phyloP scores from a whole-genome alignment of 2,113 vertebrate species.

The Shinisaurus crocodilurus region DNA sequence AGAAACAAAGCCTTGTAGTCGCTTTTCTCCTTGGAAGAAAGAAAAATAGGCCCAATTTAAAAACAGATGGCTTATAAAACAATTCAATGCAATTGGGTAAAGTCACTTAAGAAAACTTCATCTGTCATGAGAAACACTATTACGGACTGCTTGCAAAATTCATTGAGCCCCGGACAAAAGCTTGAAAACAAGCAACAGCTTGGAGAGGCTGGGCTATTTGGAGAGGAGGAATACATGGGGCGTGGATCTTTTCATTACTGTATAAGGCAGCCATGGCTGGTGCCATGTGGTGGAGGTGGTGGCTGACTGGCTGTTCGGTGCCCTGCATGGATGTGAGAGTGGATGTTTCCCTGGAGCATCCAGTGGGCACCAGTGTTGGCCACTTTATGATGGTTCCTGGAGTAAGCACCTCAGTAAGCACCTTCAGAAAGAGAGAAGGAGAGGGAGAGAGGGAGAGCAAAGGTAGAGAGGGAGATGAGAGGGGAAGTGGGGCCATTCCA shows the following conservation, averaged over 20 bases:
- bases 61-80: constrained; percentile 70
- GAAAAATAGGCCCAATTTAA: constrained; percentile 55
- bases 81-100: constrained; percentile 55
- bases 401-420: neutral
- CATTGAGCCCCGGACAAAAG: constrained; percentile 52
- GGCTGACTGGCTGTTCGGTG: neutral
- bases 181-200: constrained; percentile 25
- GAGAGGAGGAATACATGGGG: constrained; percentile 18
- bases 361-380: neutral
- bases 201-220: constrained; percentile 38
- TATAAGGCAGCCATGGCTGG: neutral
- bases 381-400: neutral
- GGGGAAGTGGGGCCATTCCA: too few species aligned
- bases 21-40: constrained; percentile 55
- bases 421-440: neutral
- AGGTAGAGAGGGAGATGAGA: neutral
- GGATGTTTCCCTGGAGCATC: neutral
- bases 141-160: constrained; percentile 41
- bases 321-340: neutral
- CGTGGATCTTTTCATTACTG: constrained; percentile 4
- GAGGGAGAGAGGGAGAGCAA: neutral
- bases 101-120: constrained; percentile 57
- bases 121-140: constrained; percentile 58
- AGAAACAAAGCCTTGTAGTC: constrained; percentile 58
- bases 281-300: neutral